phyloP scores from a whole-genome alignment of 2,797 vertebrate genomes.

The Muscicapa comitata region DNA sequence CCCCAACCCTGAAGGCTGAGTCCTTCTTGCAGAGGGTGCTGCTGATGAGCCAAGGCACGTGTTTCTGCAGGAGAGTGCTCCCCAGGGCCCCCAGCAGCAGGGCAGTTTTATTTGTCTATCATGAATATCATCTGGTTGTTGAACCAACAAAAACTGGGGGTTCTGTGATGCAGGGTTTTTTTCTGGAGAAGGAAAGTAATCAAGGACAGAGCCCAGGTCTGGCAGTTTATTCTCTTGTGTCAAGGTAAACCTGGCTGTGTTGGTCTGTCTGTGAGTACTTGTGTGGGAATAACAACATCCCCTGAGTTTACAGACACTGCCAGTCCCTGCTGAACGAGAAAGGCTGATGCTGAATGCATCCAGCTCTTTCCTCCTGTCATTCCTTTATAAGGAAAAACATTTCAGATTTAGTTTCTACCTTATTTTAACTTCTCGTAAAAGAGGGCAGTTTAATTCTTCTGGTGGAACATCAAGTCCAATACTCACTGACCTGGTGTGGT shows the following conservation, averaged over 20 bases:
- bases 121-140: background rate
- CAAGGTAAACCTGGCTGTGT: background rate
- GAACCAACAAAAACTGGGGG: background rate
- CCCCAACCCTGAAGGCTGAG: background rate
- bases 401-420: slow-evolving; percentile 6
- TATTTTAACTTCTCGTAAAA: slow-evolving; percentile 43
- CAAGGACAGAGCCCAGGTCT: background rate
- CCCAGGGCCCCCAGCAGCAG: background rate
- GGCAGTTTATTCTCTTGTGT: background rate
- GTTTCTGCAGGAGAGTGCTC: background rate
- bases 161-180: background rate
- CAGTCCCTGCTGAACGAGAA: background rate
- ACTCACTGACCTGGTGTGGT: background rate
- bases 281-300: background rate
- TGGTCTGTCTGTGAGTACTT: background rate
- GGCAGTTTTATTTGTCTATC: background rate
- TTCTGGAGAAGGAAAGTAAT: background rate
- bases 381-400: slow-evolving; percentile 49
- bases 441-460: background rate
- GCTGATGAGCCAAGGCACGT: rapidly evolving
- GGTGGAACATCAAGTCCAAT: background rate
- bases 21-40: background rate
- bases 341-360: background rate
- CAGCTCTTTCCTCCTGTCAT: background rate
- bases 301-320: background rate